Evolutionary conservation across 2,113 vertebrate genomes (phyloP).

Genomic region (Dendrocopos noguchii): DNA sequence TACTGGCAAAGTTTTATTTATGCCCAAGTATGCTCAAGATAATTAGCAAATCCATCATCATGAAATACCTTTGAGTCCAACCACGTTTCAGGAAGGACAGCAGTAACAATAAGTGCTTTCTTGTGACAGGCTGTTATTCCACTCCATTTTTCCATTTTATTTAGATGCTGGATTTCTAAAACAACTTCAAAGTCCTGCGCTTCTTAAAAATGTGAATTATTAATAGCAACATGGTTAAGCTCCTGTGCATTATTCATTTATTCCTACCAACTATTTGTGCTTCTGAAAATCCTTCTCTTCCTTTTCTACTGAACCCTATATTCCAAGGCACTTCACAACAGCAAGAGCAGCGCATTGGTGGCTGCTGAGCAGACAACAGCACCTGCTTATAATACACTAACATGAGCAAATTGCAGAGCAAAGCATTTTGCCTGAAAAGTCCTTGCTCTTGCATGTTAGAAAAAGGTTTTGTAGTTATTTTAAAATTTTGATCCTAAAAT

Average conservation of each 20-base stretch:
- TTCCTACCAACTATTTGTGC: background rate
- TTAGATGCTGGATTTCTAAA: slow-evolving; percentile 1
- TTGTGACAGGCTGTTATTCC: background rate
- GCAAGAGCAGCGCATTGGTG: background rate
- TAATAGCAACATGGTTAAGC: background rate
- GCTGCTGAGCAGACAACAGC: background rate
- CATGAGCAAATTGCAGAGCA: background rate
- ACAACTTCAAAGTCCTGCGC: background rate
- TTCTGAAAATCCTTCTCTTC: background rate
- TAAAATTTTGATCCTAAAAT: background rate
- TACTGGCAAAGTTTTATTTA: background rate
- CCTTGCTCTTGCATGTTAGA: background rate
- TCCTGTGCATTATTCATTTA: slow-evolving; percentile 12
- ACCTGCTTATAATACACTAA: background rate
- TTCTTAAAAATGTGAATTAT: slow-evolving; percentile 23
- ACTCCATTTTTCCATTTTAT: background rate
- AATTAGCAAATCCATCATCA: background rate
- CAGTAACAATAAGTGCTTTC: background rate
- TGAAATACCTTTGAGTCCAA: background rate
- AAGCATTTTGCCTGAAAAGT: background rate
- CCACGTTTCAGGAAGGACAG: background rate
- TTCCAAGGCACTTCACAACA: background rate
- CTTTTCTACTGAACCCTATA: background rate
- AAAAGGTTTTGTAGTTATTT: background rate
- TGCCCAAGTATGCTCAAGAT: background rate